These are phyloP conservation scores for Cotesia vestalis DNA, from an alignment of 1,140 invertebrate species.

Conservation along the genomic window DNA sequence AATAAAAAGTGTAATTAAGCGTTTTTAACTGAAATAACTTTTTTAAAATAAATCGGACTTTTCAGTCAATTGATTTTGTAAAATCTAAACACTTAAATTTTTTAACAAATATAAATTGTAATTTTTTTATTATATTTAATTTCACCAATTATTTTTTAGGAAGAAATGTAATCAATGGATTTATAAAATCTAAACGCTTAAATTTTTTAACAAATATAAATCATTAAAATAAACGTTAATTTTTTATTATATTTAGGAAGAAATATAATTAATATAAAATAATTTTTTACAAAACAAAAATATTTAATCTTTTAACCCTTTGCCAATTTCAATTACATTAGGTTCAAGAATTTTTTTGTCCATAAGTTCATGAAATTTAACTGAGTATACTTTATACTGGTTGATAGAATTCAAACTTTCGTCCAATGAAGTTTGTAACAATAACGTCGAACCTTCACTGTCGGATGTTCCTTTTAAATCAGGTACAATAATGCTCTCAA, in stretches of 20 bases:
- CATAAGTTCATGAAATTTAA: conserved; percentile 21
- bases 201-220: too few relatives aligned
- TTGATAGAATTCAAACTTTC: not conserved
- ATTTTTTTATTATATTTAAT: too few relatives aligned
- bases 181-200: too few relatives aligned
- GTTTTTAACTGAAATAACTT: too few relatives aligned
- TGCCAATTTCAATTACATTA: not conserved
- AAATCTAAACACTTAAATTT: too few relatives aligned
- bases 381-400: not conserved
- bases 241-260: conserved; percentile 50
- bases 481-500: not conserved
- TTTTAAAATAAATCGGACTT: too few relatives aligned
- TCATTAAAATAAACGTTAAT: too few relatives aligned
- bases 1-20: too few relatives aligned
- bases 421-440: not conserved
- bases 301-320: not conserved
- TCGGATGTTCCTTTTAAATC: not conserved
- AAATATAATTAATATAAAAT: conserved; percentile 51
- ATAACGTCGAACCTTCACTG: not conserved
- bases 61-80: too few relatives aligned
- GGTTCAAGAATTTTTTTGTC: not conserved
- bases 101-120: too few relatives aligned
- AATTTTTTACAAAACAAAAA: too few relatives aligned
- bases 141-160: conserved; percentile 43
- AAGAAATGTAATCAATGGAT: conserved; percentile 53